Evolutionary conservation across 2,888 invertebrate genomes (phyloP), one percentile per base, ranked within the genome.

Genomic region (Agriopis marginaria): DNA sequence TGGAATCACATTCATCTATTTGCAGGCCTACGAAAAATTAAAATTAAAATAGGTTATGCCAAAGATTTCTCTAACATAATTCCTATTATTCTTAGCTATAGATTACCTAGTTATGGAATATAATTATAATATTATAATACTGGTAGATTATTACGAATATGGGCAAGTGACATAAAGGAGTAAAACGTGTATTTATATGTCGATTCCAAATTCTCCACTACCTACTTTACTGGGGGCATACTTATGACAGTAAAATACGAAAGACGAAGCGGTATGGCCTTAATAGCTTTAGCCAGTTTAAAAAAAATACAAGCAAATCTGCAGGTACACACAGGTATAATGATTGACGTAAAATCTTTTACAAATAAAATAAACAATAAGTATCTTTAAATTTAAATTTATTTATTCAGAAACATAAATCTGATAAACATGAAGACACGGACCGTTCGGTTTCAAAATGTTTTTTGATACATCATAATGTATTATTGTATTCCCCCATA

Each of bases 401-500:
- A 68, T 64, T 32, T 64, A 64, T 68, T 54, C 68, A 49, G 39
- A 45, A 66, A 66, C 59, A 63, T 32, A 63, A 32, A 70, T 63
- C 66, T 54, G 55, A 66, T 70, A 70, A 74, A 75, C 74, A 74
- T 73, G 72, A 66, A 68, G 72, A 71, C 67, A 64, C 60, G 67
- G 63, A 68, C 74, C 69, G 74, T 76, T 70, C 67, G 55, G 70
- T 80, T 82, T 79, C 40, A 54, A 59, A 59, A 47, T 49, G 59
- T 66, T 66, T 66, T 59, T 59, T 82, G 75, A 75, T 77, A 69
- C 70, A 75, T 42, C 73, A 82, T 80, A 75, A 75, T 74, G 73
- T 75, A 82, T 84, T 82, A 81, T 77, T 80, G 79, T 66, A 32
- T 62, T 66, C 64, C 70, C 73, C 80, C 77, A 78, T 78, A 72